Evolutionary conservation across 2,113 vertebrate species (phyloP).

Genomic region (Silurus asotus): DNA sequence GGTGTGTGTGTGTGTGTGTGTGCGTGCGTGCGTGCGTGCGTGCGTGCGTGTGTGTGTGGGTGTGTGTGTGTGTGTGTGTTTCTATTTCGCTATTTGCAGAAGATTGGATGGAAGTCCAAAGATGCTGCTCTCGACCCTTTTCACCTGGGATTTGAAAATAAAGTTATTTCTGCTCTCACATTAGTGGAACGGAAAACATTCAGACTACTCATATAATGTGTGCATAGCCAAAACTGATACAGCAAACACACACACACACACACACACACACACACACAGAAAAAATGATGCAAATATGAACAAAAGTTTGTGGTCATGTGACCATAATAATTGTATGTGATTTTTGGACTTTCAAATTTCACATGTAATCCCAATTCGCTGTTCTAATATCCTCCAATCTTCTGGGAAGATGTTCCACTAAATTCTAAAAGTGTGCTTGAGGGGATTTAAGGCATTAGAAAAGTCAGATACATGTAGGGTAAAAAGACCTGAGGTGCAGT

Average conservation of each 20-base stretch:
- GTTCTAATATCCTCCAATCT: too few relatives aligned
- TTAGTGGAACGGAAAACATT: not conserved
- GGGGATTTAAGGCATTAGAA: too few relatives aligned
- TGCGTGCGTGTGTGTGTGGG: slow-evolving; percentile 51
- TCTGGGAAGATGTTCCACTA: too few relatives aligned
- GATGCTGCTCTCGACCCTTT: not conserved
- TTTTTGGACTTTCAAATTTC: too few relatives aligned
- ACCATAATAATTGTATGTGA: too few relatives aligned
- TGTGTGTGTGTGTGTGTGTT: slow-evolving; percentile 53
- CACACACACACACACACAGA: not conserved
- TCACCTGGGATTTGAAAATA: not conserved
- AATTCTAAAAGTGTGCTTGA: too few relatives aligned
- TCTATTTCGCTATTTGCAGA: slow-evolving; percentile 48
- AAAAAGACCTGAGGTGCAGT: too few relatives aligned
- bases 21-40: slow-evolving; percentile 51
- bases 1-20: slow-evolving; percentile 52
- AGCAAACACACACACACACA: not conserved
- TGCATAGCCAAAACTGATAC: not conserved
- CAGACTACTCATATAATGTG: slow-evolving; percentile 1
- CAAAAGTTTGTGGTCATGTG: too few relatives aligned
- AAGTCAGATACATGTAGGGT: too few relatives aligned
- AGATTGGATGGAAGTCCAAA: slow-evolving; percentile 19
- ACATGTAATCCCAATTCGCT: too few relatives aligned
- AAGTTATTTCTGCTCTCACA: slow-evolving; percentile 13
- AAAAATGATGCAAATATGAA: too few relatives aligned